Evolutionary conservation across 2,113 vertebrate species (phyloP).

Genomic region (Python bivittatus): DNA sequence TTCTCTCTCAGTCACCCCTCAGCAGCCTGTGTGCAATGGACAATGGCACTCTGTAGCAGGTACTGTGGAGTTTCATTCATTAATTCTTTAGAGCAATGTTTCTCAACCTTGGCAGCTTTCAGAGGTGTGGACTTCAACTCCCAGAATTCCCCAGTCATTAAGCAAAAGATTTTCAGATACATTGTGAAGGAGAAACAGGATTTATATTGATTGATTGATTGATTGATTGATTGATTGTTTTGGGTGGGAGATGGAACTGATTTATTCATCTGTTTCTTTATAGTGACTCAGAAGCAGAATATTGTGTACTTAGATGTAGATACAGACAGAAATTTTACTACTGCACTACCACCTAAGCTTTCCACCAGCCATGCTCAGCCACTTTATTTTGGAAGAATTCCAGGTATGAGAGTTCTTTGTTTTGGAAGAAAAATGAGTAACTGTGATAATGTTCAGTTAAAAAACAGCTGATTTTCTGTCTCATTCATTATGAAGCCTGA

Average conservation of each 20-base stretch:
- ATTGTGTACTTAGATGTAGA: slow-evolving; percentile 83
- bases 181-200: not conserved
- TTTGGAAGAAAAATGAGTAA: not conserved
- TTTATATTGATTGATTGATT: not conserved
- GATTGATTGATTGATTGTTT: not conserved
- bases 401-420: slow-evolving; percentile 76
- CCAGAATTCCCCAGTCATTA: no score
- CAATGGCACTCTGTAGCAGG: slow-evolving; percentile 88
- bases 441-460: not conserved
- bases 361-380: slow-evolving; percentile 63
- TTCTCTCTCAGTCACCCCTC: slow-evolving; percentile 78
- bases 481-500: not conserved
- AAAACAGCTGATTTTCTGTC: not conserved
- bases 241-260: not conserved
- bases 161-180: not conserved
- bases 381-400: slow-evolving; percentile 85
- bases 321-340: slow-evolving; percentile 74
- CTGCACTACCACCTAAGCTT: slow-evolving; percentile 62
- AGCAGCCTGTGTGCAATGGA: slow-evolving; percentile 84
- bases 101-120: no score
- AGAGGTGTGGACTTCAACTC: no score
- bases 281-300: slow-evolving; percentile 84
- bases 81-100: no score
- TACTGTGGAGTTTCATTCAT: slow-evolving; percentile 53
- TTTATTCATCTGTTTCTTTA: slow-evolving; percentile 34